A percentile compares a stretch with the other conserved stretches of the same genome.
These are phyloP conservation scores for Etheostoma perlongum DNA, from an alignment of 2,797 vertebrate species.

Conservation along the genomic window DNA sequence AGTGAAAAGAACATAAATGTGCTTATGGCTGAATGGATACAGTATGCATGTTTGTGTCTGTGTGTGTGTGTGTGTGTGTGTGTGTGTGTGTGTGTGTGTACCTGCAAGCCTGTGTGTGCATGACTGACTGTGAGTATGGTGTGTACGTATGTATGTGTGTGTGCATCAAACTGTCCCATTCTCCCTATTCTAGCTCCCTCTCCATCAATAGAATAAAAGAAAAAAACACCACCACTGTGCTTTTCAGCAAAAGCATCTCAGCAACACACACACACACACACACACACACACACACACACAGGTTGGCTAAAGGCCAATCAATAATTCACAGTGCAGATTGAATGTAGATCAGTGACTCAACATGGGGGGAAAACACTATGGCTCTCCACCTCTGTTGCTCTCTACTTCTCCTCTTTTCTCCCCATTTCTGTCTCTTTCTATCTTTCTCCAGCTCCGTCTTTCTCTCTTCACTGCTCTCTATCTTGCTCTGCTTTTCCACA, in stretches of 20 bases:
- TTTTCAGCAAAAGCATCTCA: constrained; percentile 61
- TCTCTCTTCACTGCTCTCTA: neutral
- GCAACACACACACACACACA: constrained; percentile 35
- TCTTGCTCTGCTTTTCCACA: neutral
- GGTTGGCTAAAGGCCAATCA: constrained; percentile 78
- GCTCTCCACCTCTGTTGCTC: constrained; percentile 45
- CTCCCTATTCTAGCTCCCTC: constrained; percentile 12
- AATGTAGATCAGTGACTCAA: constrained; percentile 81
- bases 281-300: constrained; percentile 34
- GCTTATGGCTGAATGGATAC: constrained; percentile 20
- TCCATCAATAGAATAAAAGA: constrained; percentile 51
- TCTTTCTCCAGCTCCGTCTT: constrained; percentile 1
- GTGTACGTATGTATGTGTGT: neutral
- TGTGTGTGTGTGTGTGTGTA: neutral
- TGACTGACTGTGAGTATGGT: neutral
- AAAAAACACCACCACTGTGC: constrained; percentile 56
- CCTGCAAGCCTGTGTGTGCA: neutral
- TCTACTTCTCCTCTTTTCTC: constrained; percentile 34
- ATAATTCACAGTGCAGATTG: constrained; percentile 82
- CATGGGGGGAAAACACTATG: constrained; percentile 64
- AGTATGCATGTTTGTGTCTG: constrained; percentile 10
- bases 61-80: constrained; percentile 17
- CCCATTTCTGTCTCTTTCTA: constrained; percentile 15
- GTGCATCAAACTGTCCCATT: constrained; percentile 23
- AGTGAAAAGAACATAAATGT: constrained; percentile 30